Evolutionary conservation across 2,113 vertebrate species (phyloP).

Genomic region (Osmerus eperlanus): DNA sequence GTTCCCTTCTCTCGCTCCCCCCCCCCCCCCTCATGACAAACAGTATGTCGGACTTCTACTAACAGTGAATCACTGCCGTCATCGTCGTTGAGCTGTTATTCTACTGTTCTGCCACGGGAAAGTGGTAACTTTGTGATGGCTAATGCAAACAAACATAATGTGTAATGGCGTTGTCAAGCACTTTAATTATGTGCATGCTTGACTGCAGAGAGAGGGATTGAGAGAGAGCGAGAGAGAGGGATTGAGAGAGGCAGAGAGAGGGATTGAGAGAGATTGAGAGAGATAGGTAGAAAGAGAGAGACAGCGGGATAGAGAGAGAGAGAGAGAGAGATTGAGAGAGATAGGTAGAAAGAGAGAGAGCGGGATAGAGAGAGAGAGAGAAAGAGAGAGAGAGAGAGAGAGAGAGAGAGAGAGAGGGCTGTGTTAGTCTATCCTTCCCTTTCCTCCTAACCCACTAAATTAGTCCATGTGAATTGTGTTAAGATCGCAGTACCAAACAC

Average conservation of each 20-base stretch:
- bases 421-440: background rate
- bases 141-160: constrained; percentile 3
- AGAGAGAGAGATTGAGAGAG: too few relatives aligned
- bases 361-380: too few relatives aligned
- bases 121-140: background rate
- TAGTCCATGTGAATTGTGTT: too few relatives aligned
- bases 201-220: constrained; percentile 9
- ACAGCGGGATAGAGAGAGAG: constrained; percentile 13
- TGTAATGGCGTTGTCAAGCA: background rate
- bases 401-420: background rate
- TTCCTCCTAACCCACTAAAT: background rate
- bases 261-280: too few relatives aligned
- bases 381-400: background rate
- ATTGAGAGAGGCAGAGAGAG: constrained; percentile 15
- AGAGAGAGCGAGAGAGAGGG: constrained; percentile 10
- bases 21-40: background rate
- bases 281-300: background rate
- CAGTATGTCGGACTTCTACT: constrained; percentile 29
- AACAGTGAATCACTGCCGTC: constrained; percentile 29
- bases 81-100: background rate
- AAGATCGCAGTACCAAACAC: background rate
- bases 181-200: constrained; percentile 2
- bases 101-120: background rate
- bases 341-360: too few relatives aligned
- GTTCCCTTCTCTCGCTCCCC: constrained; percentile 38